A percentile compares a stretch with the other conserved stretches of the same genome.
phyloP scores from a whole-genome alignment of 2,888 invertebrate species.

The Cryptocheilus praepositus region DNA sequence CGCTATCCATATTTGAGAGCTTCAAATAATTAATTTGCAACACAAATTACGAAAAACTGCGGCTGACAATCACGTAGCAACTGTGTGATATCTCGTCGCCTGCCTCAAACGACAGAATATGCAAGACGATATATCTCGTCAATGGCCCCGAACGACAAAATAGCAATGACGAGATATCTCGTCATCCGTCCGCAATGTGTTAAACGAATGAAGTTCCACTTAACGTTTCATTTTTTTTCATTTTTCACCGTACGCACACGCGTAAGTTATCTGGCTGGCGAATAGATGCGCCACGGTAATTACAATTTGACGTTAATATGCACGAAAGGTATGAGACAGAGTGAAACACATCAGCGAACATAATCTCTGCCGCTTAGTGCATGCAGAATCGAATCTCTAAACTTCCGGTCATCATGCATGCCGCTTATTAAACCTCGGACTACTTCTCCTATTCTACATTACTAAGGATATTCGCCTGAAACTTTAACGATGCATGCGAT shows the following conservation, averaged over 20 bases:
- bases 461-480: conserved; percentile 20
- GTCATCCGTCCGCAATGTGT: no score
- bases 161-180: no score
- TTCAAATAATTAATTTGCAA: no score
- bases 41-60: no score
- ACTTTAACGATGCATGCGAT: conserved; percentile 33
- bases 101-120: no score
- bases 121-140: no score
- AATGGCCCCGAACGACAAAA: no score
- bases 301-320: conserved; percentile 13
- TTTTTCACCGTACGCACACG: not conserved
- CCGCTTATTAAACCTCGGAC: conserved; percentile 26
- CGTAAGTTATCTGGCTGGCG: not conserved
- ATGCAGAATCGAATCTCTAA: conserved; percentile 10
- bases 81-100: no score
- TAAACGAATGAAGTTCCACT: no score
- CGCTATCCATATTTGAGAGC: no score
- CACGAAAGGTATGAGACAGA: conserved; percentile 2
- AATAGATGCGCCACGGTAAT: not conserved
- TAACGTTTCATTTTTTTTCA: not conserved
- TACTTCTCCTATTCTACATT: not conserved
- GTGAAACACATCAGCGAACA: not conserved
- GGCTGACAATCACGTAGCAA: no score
- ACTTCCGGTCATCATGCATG: conserved; percentile 24
- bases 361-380: not conserved